Evolutionary conservation across 2,797 vertebrate species (phyloP).

Genomic region (Decapterus maruadsi): DNA sequence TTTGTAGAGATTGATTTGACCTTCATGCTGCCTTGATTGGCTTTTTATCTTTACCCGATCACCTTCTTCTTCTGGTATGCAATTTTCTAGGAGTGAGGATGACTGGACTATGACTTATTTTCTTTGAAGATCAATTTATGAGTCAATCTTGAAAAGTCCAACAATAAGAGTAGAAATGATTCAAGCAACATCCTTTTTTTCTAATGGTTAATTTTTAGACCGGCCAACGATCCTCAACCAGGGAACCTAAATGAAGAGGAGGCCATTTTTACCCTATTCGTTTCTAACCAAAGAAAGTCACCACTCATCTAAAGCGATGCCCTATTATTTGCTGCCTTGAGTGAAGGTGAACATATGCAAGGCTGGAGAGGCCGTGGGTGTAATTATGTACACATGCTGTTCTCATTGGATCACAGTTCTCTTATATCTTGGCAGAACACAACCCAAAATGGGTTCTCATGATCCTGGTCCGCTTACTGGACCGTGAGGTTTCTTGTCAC

Average conservation of each 20-base stretch:
- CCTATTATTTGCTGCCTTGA: conserved; percentile 51
- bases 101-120: conserved; percentile 12
- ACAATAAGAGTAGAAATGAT: neutral
- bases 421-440: neutral
- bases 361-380: conserved; percentile 21
- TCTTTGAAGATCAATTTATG: conserved; percentile 14
- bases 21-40: conserved; percentile 46
- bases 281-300: conserved; percentile 68
- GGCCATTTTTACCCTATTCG: conserved; percentile 35
- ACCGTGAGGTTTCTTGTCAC: neutral
- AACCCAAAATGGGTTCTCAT: conserved; percentile 17
- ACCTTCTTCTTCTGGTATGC: conserved; percentile 48
- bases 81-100: conserved; percentile 37
- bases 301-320: conserved; percentile 31
- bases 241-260: conserved; percentile 32
- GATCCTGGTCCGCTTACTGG: neutral
- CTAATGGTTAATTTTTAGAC: conserved; percentile 13
- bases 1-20: conserved; percentile 41
- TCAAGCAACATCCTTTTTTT: neutral
- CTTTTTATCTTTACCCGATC: conserved; percentile 24
- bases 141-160: conserved; percentile 1
- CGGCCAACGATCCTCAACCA: conserved; percentile 20
- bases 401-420: conserved; percentile 15
- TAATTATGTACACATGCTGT: conserved; percentile 7
- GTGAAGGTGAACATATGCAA: conserved; percentile 18